phyloP scores from a whole-genome alignment of 2,113 vertebrate species.

The Aplodontia rufa region DNA sequence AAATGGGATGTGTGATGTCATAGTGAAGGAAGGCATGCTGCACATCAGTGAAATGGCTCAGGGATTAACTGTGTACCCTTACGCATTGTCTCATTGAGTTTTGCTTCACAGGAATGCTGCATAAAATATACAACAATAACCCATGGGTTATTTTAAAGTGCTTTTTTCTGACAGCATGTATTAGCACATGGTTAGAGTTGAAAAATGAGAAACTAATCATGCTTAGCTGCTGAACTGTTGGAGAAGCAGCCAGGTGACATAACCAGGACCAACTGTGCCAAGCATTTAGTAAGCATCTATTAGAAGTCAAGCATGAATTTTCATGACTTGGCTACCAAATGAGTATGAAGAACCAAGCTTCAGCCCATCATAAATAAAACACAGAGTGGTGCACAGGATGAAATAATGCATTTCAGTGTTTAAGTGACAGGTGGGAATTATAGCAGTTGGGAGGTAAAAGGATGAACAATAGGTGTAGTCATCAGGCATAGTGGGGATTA shows the following conservation, averaged over 20 bases:
- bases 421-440: not conserved
- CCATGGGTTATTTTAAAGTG: constrained; percentile 6
- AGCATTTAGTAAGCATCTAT: not conserved
- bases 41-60: not conserved
- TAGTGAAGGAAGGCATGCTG: not conserved
- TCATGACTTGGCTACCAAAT: not conserved
- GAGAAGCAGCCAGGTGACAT: not conserved
- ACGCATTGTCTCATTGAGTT: not conserved
- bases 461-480: too few species aligned
- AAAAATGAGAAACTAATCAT: constrained; percentile 31
- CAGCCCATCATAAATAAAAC: not conserved
- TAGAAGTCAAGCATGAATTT: not conserved
- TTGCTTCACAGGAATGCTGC: constrained; percentile 1
- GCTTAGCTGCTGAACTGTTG: not conserved
- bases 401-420: not conserved
- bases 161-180: not conserved
- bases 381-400: not conserved
- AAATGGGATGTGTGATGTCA: not conserved
- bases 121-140: constrained; percentile 16
- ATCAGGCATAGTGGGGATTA: too few species aligned
- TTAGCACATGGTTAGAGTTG: not conserved
- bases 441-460: not conserved
- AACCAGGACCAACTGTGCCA: not conserved
- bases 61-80: not conserved
- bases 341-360: not conserved